phyloP scores from a whole-genome alignment of 35 echinoderm and acorn worm species.

The Apostichopus californicus region DNA sequence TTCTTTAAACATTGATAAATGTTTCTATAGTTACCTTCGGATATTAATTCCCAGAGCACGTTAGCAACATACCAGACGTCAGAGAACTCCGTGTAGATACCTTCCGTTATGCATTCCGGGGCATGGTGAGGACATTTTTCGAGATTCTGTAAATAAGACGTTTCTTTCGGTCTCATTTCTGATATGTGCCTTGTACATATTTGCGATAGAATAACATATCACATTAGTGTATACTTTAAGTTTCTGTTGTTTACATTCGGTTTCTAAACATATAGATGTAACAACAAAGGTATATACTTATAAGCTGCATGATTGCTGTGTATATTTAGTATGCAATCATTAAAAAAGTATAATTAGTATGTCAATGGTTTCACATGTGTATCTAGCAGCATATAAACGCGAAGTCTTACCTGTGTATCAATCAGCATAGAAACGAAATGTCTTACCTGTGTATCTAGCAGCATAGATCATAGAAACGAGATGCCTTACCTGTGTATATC shows the following conservation, averaged over 20 bases:
- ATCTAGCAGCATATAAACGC: neutral
- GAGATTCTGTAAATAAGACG: neutral
- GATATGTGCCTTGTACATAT: neutral
- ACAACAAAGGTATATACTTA: neutral
- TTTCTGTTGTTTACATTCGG: neutral
- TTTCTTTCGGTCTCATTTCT: neutral
- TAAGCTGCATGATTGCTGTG: neutral
- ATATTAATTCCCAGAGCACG: neutral
- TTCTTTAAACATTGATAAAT: neutral
- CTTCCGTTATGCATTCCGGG: neutral
- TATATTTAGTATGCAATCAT: neutral
- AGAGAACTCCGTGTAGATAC: neutral
- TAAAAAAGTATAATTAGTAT: neutral
- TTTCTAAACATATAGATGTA: neutral
- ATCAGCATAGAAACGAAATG: neutral
- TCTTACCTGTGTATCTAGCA: neutral
- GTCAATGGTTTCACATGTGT: neutral
- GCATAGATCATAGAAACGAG: neutral
- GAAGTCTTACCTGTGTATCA: neutral
- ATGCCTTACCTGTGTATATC: neutral
- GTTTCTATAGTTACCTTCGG: neutral
- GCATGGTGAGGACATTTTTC: neutral
- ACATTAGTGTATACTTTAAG: neutral
- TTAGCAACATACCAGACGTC: neutral
- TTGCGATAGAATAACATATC: neutral